Percentiles rank a stretch among this genome's conserved stretches.
These are phyloP conservation scores for Automeris io DNA, from an alignment of 2,888 invertebrate species.

Conservation along the genomic window DNA sequence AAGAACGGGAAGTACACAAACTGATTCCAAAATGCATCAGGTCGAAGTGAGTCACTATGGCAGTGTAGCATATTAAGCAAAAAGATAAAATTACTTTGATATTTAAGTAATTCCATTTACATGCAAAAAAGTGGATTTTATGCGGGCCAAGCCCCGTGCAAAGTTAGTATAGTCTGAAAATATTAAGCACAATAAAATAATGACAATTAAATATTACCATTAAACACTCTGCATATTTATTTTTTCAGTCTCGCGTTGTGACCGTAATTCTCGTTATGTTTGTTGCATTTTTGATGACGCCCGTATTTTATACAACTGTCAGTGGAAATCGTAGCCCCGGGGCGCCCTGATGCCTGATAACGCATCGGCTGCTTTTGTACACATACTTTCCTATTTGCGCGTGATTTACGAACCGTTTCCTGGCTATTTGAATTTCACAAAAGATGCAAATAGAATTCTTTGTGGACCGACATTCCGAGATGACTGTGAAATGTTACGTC, in stretches of 20 bases:
- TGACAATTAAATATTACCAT: too few species aligned
- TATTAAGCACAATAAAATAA: too few species aligned
- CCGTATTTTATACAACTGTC: conserved; percentile 39
- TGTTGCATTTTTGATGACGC: conserved; percentile 47
- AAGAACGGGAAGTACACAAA: too few species aligned
- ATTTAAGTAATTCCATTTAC: too few species aligned
- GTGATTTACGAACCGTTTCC: conserved; percentile 26
- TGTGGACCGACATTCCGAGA: conserved; percentile 22
- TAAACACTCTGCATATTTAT: conserved; percentile 29
- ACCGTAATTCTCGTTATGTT: conserved; percentile 37
- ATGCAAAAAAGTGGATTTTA: too few species aligned
- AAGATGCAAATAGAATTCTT: conserved; percentile 32
- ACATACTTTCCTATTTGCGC: conserved; percentile 3
- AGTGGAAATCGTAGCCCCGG: conserved; percentile 25
- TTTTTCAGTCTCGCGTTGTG: conserved; percentile 27
- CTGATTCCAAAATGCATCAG: too few species aligned
- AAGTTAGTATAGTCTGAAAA: too few species aligned
- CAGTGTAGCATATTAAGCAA: too few species aligned
- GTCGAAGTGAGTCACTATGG: too few species aligned
- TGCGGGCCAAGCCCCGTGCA: too few species aligned
- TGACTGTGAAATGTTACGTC: conserved; percentile 32
- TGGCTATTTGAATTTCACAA: conserved; percentile 21
- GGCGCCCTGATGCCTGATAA: conserved; percentile 30
- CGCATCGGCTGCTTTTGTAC: conserved; percentile 18
- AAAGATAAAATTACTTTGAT: too few species aligned